A percentile compares a stretch with the other conserved stretches of the same genome.
These are phyloP conservation scores for Tetraneura akinire DNA, from an alignment of 1,140 invertebrate genomes.

Conservation along the genomic window DNA sequence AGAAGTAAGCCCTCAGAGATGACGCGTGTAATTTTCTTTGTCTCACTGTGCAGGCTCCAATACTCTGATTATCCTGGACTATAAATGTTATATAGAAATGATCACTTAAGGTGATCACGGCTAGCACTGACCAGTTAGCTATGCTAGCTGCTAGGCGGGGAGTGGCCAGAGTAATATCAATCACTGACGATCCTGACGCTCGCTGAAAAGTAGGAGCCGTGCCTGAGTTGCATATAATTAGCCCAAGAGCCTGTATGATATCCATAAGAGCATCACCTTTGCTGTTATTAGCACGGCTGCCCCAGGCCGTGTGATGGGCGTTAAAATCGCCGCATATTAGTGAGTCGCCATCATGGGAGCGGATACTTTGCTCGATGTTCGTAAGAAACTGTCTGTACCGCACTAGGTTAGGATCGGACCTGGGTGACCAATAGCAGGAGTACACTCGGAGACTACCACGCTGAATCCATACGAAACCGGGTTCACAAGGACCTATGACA, in stretches of 20 bases:
- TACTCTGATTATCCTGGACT: no score
- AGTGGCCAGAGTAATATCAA: not conserved
- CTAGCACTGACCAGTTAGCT: not conserved
- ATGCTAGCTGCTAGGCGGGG: accelerated
- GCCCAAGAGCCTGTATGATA: not conserved
- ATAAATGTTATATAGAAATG: not conserved
- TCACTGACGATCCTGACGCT: not conserved
- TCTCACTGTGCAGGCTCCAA: no score
- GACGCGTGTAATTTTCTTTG: no score
- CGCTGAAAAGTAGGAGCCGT: not conserved
- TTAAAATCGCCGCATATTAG: no score
- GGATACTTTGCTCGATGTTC: not conserved
- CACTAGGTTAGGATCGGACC: not conserved
- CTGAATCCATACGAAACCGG: no score
- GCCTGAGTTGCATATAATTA: not conserved
- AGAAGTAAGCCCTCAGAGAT: not conserved
- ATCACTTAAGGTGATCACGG: not conserved
- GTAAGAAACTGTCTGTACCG: accelerated
- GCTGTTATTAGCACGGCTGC: not conserved
- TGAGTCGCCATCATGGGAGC: not conserved
- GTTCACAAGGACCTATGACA: no score
- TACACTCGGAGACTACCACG: no score
- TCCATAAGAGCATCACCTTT: not conserved
- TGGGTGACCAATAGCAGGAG: no score
- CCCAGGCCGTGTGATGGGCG: no score